These are phyloP conservation scores for Glyphotaelius pellucidus DNA, from an alignment of 2,888 invertebrate species.

Conservation along the genomic window DNA sequence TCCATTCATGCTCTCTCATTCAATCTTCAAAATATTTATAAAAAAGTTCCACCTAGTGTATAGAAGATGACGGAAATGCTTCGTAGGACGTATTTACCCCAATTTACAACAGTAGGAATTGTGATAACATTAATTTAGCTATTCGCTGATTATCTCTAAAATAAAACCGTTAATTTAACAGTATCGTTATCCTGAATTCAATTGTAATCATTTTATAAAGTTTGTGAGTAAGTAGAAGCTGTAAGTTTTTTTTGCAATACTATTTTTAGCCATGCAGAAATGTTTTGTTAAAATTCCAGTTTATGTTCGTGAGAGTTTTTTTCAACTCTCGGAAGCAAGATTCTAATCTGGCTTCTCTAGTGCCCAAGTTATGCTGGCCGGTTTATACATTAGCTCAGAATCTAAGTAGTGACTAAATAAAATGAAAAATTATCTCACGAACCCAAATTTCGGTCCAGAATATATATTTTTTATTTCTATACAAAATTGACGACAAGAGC, in stretches of 20 bases:
- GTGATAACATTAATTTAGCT: too few species aligned
- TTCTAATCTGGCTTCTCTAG: neutral
- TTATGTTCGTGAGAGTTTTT: conserved; percentile 2
- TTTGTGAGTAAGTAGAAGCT: neutral
- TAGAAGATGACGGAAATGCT: too few species aligned
- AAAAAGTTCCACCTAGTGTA: too few species aligned
- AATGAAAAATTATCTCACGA: neutral
- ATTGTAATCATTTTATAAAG: too few species aligned
- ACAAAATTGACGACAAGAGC: too few species aligned
- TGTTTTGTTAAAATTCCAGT: neutral
- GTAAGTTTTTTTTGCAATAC: too few species aligned
- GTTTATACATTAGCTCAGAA: neutral
- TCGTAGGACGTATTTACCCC: neutral
- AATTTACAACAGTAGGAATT: neutral
- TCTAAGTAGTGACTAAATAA: neutral
- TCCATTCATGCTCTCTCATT: too few species aligned
- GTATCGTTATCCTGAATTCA: neutral
- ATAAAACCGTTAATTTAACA: neutral
- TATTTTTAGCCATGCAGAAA: neutral
- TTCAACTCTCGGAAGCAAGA: neutral
- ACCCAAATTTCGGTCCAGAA: neutral
- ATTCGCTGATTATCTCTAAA: neutral
- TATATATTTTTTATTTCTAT: neutral
- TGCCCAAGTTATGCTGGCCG: neutral
- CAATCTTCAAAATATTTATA: too few species aligned